Base-by-base conservation (phyloP, 1,140 invertebrate genomes). In the Penaeus indicus region DNA sequence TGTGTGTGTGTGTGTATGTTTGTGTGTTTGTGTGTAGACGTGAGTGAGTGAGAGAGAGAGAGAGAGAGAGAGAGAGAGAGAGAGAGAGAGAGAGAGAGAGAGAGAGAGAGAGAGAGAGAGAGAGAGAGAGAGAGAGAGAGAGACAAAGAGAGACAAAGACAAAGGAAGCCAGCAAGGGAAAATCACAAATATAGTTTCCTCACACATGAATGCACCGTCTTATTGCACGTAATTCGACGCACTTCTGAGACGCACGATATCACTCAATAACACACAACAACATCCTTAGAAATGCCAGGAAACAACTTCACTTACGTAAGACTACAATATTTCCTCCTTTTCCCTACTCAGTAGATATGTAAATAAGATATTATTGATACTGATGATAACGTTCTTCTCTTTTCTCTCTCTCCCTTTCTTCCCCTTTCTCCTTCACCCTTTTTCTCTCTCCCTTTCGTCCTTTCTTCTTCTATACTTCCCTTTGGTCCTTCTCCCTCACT, bases 401-500 rank as follows among this genome's bases (percentile, higher is more conserved):
- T 54, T 61, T 78, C 72, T 25, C 72, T 64, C 67, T 85, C n/a
- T 78, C 1, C 72, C 38, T 77, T 22, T 85, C 67, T 85, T 64
- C 61, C 72, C 38, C 82, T 67, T 32, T 84, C 4, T 83, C 81
- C 61, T 47, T 85, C 84, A 60, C 42, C 61, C 84, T 85, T 69
- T 85, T 60, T 85, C 84, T 62, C 72, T 63, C 84, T 78, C 72
- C 38, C 72, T 78, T 67, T 85, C 84, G 60, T 32, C 22, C 21
- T 0, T 32, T 38, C 22, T 21, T 21, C 47, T 32, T 18, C 22
- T 32, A 19, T 32, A 32, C 60, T 63, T 21, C 25, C 62, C 47
- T 81, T 1, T 18, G 38, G 38, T 25, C 42, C n/a, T 19, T 13
- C 42, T 84, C 18, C 83, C 54, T n/a, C 67, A n/a, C n/a, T 63